phyloP scores from a whole-genome alignment of 2,888 invertebrate species.

The Drosophila borealis region DNA sequence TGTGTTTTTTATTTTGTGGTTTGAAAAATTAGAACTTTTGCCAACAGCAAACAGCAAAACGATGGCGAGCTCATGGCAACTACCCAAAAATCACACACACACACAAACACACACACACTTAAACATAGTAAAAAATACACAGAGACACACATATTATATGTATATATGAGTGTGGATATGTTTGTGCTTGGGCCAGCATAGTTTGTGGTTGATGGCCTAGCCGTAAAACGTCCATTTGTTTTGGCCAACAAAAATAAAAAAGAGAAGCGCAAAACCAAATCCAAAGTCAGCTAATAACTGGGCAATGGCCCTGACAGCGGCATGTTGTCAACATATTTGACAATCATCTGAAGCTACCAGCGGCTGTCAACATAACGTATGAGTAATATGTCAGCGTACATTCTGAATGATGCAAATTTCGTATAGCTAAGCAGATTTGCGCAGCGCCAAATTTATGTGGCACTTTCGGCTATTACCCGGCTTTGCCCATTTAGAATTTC shows the following conservation, averaged over 20 bases:
- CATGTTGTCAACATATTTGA: constrained; percentile 56
- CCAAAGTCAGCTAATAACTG: constrained; percentile 70
- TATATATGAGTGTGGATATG: constrained; percentile 27
- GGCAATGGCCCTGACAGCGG: constrained; percentile 38
- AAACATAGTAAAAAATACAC: not conserved
- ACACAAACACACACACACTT: constrained; percentile 25
- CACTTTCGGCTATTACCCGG: not conserved
- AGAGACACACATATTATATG: not conserved
- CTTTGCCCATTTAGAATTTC: too few species aligned
- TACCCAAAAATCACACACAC: constrained; percentile 49
- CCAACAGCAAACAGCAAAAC: constrained; percentile 63
- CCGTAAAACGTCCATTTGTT: constrained; percentile 75
- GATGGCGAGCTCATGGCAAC: constrained; percentile 62
- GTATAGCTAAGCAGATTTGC: not conserved
- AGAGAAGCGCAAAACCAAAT: constrained; percentile 11
- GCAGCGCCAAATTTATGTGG: constrained; percentile 2
- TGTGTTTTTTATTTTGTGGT: constrained; percentile 70
- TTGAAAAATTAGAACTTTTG: constrained; percentile 78
- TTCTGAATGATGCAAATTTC: constrained; percentile 27
- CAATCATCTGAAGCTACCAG: constrained; percentile 36
- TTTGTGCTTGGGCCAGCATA: constrained; percentile 55
- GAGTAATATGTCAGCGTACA: constrained; percentile 45
- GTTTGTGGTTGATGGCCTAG: constrained; percentile 75
- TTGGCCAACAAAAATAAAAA: constrained; percentile 41
- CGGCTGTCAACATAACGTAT: constrained; percentile 46